phyloP scores from a whole-genome alignment of 2,797 vertebrate genomes.

The Neosilurus mollespiculum region DNA sequence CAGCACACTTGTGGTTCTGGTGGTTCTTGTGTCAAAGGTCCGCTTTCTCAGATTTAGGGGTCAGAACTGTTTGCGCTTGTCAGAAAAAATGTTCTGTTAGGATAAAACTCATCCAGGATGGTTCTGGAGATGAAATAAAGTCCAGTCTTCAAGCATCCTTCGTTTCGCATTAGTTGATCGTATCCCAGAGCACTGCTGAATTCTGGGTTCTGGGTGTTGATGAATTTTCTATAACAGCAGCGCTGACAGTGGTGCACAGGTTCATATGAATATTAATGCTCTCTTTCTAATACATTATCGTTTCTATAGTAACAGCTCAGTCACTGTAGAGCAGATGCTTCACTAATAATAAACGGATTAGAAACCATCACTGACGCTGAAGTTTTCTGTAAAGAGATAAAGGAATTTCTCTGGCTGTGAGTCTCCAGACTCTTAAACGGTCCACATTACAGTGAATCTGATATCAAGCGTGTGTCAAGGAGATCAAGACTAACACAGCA shows the following conservation, averaged over 20 bases:
- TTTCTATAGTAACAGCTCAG: slow-evolving; percentile 25
- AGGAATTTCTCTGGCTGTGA: background rate
- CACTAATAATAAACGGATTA: background rate
- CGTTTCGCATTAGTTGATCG: background rate
- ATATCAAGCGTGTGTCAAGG: background rate
- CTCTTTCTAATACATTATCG: background rate
- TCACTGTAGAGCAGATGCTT: slow-evolving; percentile 1
- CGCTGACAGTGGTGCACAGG: background rate
- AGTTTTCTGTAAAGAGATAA: slow-evolving; percentile 1
- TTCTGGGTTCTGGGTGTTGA: background rate
- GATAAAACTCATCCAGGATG: background rate
- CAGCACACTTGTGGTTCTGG: background rate
- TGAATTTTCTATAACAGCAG: background rate
- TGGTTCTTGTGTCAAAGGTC: background rate
- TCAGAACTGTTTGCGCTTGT: background rate
- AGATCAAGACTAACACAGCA: background rate
- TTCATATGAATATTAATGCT: background rate
- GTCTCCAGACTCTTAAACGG: background rate
- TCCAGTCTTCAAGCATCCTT: background rate
- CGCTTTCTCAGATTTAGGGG: background rate
- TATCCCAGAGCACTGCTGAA: no score
- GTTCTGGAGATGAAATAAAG: background rate
- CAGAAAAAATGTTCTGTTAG: background rate
- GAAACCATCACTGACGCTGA: background rate
- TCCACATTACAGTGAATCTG: background rate